Conservation (phyloP, 1,140 invertebrate species). For the Hypsibius dujardini region DNA sequence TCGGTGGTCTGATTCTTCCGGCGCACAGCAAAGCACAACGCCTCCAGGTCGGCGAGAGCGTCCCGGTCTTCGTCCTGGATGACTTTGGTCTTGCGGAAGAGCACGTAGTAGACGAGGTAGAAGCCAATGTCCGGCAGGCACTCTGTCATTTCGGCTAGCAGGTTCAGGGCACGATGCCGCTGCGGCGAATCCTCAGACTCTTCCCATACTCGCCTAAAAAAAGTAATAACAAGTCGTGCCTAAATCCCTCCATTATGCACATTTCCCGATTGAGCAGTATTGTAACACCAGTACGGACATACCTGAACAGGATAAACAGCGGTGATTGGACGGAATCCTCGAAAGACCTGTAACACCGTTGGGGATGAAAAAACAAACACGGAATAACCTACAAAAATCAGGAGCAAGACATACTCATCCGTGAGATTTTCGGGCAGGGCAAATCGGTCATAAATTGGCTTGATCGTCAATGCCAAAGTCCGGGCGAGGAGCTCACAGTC, state of each 20-base stretch:
- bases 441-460: slow-evolving; percentile 33
- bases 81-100: slow-evolving; percentile 3
- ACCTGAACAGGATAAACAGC: slow-evolving; percentile 56
- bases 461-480: slow-evolving; percentile 17
- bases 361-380: background rate
- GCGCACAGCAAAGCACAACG: background rate
- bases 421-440: slow-evolving; percentile 32
- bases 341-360: slow-evolving; percentile 38
- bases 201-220: slow-evolving; percentile 10
- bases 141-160: slow-evolving; percentile 17
- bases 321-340: slow-evolving; percentile 59
- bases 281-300: slow-evolving; percentile 21
- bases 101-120: slow-evolving; percentile 23
- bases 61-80: background rate
- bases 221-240: background rate
- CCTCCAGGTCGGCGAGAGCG: background rate
- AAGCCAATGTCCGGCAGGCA: slow-evolving; percentile 13
- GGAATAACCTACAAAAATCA: background rate
- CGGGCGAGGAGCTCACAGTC: background rate
- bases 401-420: slow-evolving; percentile 34
- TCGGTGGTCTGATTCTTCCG: background rate
- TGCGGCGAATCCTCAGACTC: background rate
- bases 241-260: background rate
- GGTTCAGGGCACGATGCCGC: slow-evolving; percentile 15
- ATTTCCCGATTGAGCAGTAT: background rate